Base-by-base conservation (phyloP, 35 echinoderm and acorn worm species). In the Heliocidaris tuberculata region DNA sequence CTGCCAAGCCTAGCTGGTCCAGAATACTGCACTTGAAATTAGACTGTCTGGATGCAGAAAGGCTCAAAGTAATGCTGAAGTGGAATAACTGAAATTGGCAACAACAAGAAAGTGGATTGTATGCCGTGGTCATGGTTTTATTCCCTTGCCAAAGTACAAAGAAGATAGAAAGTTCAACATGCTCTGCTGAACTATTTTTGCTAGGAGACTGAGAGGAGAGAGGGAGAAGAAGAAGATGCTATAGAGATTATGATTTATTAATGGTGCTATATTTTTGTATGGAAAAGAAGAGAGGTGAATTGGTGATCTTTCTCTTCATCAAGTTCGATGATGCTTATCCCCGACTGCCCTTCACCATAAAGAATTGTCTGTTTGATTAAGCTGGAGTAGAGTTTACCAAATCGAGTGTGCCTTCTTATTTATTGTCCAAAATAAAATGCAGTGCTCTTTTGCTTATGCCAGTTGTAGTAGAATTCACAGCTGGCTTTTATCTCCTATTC, bases 221-320 rank as follows among this genome's bases (percentile, higher is more conserved):
- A 78, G 65, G 5, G 21, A 19, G 65, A 78, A 8, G 21, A 78
- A 19, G 27, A 60, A 78, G 65, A 78, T 78, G 65, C 65, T 78
- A 78, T 78, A 78, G 19, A 78, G 65, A 78, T 27, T 78, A 78
- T 78, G 65, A 78, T 78, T 78, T 78, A 78, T 78, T 78, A 78
- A 27, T 78, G 65, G 65, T 78, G 65, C 65, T 78, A 78, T 78
- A 78, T 78, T 78, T 78, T 78, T 78, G 65, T 78, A 78, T 78
- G 65, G 65, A 78, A 78, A 78, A n/a, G 65, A 78, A 78, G 65
- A 78, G 21, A 78, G 21, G 65, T 78, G 65, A 78, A 21, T 78
- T 78, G 65, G 65, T 78, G 65, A 78, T 78, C 15, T 24, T 78
- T 78, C 65, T 78, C 65, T 78, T 13, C 15, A 15, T 56, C 9